Evolutionary conservation across 2,888 invertebrate genomes (phyloP), one percentile per base, ranked within the genome.

Genomic region (Herminia tarsipennalis): DNA sequence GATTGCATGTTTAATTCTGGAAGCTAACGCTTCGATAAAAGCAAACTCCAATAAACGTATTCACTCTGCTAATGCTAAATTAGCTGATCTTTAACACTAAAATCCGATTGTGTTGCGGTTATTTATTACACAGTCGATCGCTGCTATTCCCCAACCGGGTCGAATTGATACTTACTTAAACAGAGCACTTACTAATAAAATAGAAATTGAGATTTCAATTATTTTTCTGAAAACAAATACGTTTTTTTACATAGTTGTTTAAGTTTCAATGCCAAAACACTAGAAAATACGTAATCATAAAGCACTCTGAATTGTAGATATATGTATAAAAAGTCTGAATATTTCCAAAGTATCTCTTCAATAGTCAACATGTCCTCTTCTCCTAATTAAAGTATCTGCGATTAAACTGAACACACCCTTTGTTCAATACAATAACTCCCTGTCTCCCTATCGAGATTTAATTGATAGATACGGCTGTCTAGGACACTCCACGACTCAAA

Each of bases 41-140:
- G 43, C 22, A 9, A 45, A 38, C 18, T 46, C 30, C 18, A 39
- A 32, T 46, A 41, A 44, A 47, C 36, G 27, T 34, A 40, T 32
- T 12, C 24, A 8, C 22, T 2, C 12, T 20, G 3, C 36, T 45
- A 34, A 36, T 34, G 37, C 22, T 47, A 39, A 30, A 56, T 56
- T 40, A 47, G 27, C 48, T 44, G 34, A 37, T 49, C 35, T 54
- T 41, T 39, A 47, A 35, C 46, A 55, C 51, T 60, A 30, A 51
- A 60, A 39, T 21, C 22, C 16, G 18, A 44, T 46, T 46, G 38
- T 45, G 35, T 37, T 41, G 34, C 30, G 10, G 41, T 43, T 47
- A 55, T 54, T 64, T 47, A 59, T 55, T 43, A 16, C 21, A 27
- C 17, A 28, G 29, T 35, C 42, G 24, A 50, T 49, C 18, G 32